Evolutionary conservation across 2,113 vertebrate species (phyloP).

Genomic region (Perognathus longimembris): DNA sequence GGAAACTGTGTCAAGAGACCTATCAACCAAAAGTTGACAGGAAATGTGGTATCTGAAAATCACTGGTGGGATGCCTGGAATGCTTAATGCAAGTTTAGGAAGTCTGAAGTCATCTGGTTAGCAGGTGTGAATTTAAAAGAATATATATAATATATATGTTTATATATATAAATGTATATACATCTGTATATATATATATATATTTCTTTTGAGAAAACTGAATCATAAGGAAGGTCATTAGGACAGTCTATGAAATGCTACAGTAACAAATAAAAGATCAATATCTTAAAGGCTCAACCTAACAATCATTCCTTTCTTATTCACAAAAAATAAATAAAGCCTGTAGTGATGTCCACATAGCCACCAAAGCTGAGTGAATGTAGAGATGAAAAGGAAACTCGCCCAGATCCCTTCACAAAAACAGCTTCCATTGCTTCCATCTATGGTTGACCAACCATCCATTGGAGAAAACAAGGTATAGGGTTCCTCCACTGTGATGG

Average conservation of each 20-base stretch:
- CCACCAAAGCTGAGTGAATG: not conserved
- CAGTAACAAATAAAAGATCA: conserved; percentile 19
- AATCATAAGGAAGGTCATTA: not conserved
- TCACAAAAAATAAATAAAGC: not conserved
- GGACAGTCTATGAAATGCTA: not conserved
- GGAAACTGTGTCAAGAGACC: not conserved
- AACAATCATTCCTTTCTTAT: conserved; percentile 12
- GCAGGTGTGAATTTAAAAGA: conserved; percentile 25
- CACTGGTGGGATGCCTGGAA: not conserved
- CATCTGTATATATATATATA: too few species aligned
- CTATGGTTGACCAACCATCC: too few species aligned
- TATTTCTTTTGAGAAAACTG: conserved; percentile 50
- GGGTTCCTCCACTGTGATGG: not conserved
- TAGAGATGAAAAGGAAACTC: not conserved
- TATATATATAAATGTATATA: not conserved
- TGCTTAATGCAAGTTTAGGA: conserved; percentile 3
- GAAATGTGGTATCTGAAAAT: not conserved
- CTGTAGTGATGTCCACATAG: not conserved
- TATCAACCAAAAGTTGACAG: not conserved
- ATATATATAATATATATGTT: not conserved
- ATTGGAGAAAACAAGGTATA: not conserved
- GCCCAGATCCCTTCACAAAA: too few species aligned
- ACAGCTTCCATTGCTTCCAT: not conserved
- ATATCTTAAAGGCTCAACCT: not conserved
- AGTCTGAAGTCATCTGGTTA: not conserved